A percentile compares a stretch with the other conserved stretches of the same genome.
phyloP scores from a whole-genome alignment of 2,113 vertebrate species.

The Caloenas nicobarica region DNA sequence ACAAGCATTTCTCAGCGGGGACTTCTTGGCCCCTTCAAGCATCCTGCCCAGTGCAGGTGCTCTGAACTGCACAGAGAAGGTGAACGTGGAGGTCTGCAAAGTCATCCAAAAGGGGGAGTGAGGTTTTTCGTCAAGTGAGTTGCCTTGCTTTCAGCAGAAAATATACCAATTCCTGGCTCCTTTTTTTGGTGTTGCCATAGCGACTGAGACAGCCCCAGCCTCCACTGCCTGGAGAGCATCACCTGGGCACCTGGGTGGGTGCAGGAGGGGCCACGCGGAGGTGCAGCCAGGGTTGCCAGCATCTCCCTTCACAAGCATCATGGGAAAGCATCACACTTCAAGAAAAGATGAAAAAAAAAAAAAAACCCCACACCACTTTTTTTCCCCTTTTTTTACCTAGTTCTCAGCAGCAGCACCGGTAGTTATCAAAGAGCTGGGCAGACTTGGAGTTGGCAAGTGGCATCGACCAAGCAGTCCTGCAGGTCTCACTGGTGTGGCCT shows the following conservation, averaged over 20 bases:
- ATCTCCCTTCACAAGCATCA: not conserved
- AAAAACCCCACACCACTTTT: too few relatives aligned
- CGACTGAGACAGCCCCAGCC: not conserved
- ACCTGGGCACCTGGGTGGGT: not conserved
- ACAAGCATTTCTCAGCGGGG: not conserved
- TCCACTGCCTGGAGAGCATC: not conserved
- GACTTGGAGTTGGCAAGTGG: not conserved
- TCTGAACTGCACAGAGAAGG: not conserved
- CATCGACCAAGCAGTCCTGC: not conserved
- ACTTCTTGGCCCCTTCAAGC: not conserved
- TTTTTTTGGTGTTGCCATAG: not conserved
- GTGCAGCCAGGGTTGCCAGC: not conserved
- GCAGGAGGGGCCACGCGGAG: not conserved
- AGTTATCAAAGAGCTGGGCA: not conserved
- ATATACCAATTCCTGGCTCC: not conserved
- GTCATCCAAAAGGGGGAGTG: not conserved
- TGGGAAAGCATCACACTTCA: rapidly evolving
- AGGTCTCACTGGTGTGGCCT: not conserved
- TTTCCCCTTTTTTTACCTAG: too few relatives aligned
- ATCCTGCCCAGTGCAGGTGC: not conserved
- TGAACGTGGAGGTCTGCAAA: not conserved
- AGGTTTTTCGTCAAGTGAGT: not conserved
- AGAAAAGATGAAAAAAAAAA: not conserved
- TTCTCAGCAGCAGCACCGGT: not conserved
- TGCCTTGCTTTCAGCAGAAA: not conserved